Evolutionary conservation across 2,113 vertebrate species (phyloP), one percentile per base, ranked within the genome.

Genomic region (Hypomesus transpacificus): DNA sequence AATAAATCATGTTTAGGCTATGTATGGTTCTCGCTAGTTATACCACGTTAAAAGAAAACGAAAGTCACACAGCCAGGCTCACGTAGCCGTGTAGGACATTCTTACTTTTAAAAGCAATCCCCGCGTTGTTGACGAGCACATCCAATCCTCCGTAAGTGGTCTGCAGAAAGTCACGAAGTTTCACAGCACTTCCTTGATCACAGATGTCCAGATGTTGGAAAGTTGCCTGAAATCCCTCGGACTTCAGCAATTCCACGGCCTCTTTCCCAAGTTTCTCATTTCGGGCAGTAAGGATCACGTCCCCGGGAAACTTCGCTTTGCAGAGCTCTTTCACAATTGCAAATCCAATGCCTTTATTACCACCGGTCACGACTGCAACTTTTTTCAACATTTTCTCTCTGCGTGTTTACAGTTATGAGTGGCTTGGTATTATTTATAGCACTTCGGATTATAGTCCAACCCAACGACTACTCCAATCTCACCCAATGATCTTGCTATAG

Each of bases 121-220:
- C 86, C 1, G 85, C 83, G 68, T 88, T 88, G 83, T 88, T 88
- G 17, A 88, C 26, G 3, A 88, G 75, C 13, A 88, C 75, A 39
- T 88, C 86, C 61, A 88, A 54, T 13, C 86, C 86, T 9, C 86
- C 83, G 18, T 87, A 88, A 7, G 64, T 85, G 3, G 80, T 60
- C 63, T 73, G 58, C 22, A 88, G 11, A 31, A 79, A 82, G 62
- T 69, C 75, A 1, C 59, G 57, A 3, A 87, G 78, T 31, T 69
- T 60, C 51, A 64, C 9, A 2, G 70, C 57, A 59, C 83, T 85
- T 62, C 39, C 69, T 16, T 82, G 74, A 65, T 87, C 81, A 54
- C 78, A 76, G 46, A 88, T 62, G 18, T 88, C 78, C 21, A 88
- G 85, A 28, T 69, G 76, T 14, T 88, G 81, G 64, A 78, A 88